These are phyloP conservation scores for Paracentrotus lividus DNA, from an alignment of 53 echinoderm and acorn worm species.

Conservation along the genomic window DNA sequence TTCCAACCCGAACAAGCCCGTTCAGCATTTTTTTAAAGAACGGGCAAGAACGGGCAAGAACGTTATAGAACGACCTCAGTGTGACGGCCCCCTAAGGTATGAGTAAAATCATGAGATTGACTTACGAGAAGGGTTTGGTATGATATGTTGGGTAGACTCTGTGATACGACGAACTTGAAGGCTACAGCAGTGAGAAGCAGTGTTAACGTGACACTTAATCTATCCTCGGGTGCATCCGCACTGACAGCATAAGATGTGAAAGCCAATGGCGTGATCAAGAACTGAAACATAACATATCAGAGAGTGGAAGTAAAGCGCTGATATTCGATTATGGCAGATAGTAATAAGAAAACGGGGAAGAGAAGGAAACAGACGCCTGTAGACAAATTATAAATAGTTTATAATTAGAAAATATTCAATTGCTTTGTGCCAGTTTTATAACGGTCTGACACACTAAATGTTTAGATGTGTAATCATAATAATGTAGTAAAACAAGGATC, in stretches of 20 bases:
- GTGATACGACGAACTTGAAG: constrained; percentile 96
- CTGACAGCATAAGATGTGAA: constrained; percentile 91
- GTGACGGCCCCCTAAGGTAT: too few relatives aligned
- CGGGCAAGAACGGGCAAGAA: too few relatives aligned
- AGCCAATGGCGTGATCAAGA: constrained; percentile 86
- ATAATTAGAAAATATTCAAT: too few relatives aligned
- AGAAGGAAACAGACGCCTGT: neutral
- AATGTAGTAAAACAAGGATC: too few relatives aligned
- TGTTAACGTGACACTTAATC: constrained; percentile 92
- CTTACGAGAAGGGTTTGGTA: constrained; percentile 93
- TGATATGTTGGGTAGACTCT: constrained; percentile 93
- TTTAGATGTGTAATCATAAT: too few relatives aligned
- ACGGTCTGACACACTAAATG: too few relatives aligned
- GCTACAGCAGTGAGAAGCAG: constrained; percentile 93
- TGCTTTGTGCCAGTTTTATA: too few relatives aligned
- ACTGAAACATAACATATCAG: constrained; percentile 63
- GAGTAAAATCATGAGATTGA: too few relatives aligned
- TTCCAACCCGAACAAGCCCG: too few relatives aligned
- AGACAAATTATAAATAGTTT: too few relatives aligned
- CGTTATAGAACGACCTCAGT: too few relatives aligned
- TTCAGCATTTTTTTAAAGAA: too few relatives aligned
- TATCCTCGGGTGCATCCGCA: constrained; percentile 83
- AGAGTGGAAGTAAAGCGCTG: neutral
- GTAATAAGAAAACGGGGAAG: neutral
- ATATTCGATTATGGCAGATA: neutral